phyloP scores from a whole-genome alignment of 2,797 vertebrate genomes.

The Oreonectes daqikongensis region DNA sequence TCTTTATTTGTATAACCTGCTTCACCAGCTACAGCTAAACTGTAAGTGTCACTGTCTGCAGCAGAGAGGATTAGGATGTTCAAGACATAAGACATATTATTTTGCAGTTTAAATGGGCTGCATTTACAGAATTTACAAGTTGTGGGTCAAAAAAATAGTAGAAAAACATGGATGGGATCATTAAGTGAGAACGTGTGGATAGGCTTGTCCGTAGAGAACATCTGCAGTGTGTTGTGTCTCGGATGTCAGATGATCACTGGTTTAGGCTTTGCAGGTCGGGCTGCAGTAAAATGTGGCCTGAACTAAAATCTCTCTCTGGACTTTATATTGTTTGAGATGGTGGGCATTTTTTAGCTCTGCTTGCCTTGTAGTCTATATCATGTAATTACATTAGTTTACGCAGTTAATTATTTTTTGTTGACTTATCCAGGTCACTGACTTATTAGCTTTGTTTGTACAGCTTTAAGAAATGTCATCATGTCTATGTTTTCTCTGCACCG shows the following conservation, averaged over 20 bases:
- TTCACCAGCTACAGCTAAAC: slow-evolving; percentile 20
- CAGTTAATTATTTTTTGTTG: too few relatives aligned
- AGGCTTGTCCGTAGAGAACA: slow-evolving; percentile 2
- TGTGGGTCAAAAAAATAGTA: background rate
- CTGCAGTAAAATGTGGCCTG: slow-evolving; percentile 21
- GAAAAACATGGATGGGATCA: background rate
- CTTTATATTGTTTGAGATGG: background rate
- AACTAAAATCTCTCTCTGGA: background rate
- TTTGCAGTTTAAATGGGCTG: background rate
- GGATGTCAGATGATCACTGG: slow-evolving; percentile 23
- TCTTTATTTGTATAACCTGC: slow-evolving; percentile 11
- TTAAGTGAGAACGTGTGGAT: background rate
- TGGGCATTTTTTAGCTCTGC: background rate
- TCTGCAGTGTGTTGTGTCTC: slow-evolving; percentile 33
- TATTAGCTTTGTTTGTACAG: background rate
- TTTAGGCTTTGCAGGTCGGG: slow-evolving; percentile 15
- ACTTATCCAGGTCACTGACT: too few relatives aligned
- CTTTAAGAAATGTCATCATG: too few relatives aligned
- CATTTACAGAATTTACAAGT: background rate
- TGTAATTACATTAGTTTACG: too few relatives aligned
- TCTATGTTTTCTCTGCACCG: background rate
- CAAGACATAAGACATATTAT: background rate
- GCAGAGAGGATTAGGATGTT: slow-evolving; percentile 27
- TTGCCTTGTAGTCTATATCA: background rate
- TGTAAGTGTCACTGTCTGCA: slow-evolving; percentile 48